phyloP scores from a whole-genome alignment of 2,797 vertebrate genomes.

The Vireo griseus region DNA sequence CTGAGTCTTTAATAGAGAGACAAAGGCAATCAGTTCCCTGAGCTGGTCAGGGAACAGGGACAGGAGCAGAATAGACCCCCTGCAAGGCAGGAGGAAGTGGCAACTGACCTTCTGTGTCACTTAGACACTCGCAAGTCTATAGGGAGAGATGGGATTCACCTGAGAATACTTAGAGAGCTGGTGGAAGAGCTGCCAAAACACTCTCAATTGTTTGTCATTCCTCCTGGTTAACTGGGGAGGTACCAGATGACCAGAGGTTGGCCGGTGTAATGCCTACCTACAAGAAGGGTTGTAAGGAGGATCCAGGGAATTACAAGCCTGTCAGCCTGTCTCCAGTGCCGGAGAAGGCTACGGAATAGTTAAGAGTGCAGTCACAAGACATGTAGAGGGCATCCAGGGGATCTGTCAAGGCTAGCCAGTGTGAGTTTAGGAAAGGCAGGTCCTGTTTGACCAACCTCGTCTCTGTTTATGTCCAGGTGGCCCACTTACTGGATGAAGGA shows the following conservation, averaged over 20 bases:
- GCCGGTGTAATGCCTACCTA: too few species aligned
- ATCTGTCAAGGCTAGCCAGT: neutral
- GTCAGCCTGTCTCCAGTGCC: neutral
- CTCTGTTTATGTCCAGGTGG: neutral
- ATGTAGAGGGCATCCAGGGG: neutral
- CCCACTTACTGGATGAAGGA: neutral
- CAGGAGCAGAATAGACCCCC: neutral
- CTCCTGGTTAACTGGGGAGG: neutral
- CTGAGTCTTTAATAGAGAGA: neutral
- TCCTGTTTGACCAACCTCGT: neutral
- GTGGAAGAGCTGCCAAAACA: neutral
- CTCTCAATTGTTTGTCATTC: neutral
- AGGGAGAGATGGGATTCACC: neutral
- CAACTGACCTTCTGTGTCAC: neutral
- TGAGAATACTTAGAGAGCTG: neutral
- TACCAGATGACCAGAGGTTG: neutral
- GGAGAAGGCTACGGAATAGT: rapidly evolving
- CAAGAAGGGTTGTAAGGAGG: neutral
- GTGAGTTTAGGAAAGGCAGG: neutral
- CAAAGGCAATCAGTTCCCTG: neutral
- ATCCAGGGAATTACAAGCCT: neutral
- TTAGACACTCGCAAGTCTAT: rapidly evolving
- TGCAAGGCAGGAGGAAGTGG: neutral
- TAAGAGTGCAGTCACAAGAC: neutral
- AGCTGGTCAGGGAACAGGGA: neutral